Evolutionary conservation across 2,113 vertebrate genomes (phyloP).

Genomic region (Peromyscus californicus): DNA sequence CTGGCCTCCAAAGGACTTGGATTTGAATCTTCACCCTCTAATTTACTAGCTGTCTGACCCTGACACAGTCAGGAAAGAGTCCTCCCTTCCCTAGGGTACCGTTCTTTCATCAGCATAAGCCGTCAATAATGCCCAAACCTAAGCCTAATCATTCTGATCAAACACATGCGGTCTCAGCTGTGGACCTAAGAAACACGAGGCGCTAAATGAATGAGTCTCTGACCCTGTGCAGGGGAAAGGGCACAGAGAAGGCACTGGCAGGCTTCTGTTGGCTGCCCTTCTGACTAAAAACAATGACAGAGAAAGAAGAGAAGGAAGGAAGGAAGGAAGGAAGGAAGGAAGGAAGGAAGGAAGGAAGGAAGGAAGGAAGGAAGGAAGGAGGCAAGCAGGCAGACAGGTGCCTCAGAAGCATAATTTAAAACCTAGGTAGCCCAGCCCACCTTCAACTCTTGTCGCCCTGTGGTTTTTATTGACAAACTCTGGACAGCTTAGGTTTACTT

Average conservation of each 20-base stretch:
- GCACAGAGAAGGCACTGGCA: rapidly evolving
- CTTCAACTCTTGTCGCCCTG: background rate
- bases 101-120: background rate
- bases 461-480: background rate
- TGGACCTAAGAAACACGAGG: background rate
- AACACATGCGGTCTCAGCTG: background rate
- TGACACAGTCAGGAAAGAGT: background rate
- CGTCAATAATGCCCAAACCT: background rate
- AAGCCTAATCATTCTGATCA: background rate
- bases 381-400: no score
- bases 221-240: background rate
- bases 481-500: background rate
- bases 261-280: background rate
- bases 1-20: background rate
- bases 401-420: background rate
- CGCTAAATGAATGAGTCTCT: background rate
- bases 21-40: background rate
- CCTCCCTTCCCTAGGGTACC: background rate
- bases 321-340: no score
- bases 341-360: no score
- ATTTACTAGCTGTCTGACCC: background rate
- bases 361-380: background rate
- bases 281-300: background rate
- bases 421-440: background rate
- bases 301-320: background rate